Conservation (phyloP, 2,888 invertebrate genomes). For the Petrophora chlorosata region DNA sequence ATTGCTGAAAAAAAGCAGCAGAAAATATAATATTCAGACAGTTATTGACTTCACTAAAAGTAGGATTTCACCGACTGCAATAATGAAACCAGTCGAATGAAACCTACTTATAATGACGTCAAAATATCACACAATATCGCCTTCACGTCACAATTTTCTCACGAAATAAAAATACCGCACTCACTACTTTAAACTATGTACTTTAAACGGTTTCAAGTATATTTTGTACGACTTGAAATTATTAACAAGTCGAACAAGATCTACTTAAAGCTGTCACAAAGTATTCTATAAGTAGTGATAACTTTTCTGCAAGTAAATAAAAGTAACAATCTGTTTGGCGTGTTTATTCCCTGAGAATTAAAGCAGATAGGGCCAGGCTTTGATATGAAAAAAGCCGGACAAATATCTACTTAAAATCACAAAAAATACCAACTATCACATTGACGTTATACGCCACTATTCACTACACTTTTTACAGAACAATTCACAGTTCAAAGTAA, state of each 20-base stretch:
- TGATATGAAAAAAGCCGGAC: slow-evolving; percentile 34
- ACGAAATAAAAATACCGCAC: too few species aligned
- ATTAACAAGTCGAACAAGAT: slow-evolving; percentile 42
- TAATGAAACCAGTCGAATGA: slow-evolving; percentile 27
- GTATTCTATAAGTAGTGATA: too few species aligned
- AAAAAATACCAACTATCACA: slow-evolving; percentile 8
- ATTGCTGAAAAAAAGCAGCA: not conserved
- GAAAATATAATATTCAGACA: too few species aligned
- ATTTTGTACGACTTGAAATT: slow-evolving; percentile 37
- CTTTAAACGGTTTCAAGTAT: slow-evolving; percentile 31
- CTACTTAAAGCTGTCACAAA: slow-evolving; percentile 38
- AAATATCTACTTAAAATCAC: slow-evolving; percentile 46
- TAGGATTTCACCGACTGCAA: slow-evolving; percentile 30
- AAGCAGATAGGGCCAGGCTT: slow-evolving; percentile 33
- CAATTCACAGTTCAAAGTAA: too few species aligned
- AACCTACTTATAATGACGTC: slow-evolving; percentile 39
- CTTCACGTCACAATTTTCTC: too few species aligned
- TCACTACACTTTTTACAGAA: too few species aligned
- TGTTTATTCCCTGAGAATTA: slow-evolving; percentile 16
- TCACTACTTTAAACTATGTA: too few species aligned
- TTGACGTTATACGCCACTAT: too few species aligned
- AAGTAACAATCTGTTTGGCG: not conserved
- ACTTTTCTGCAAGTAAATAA: too few species aligned
- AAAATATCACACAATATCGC: too few species aligned
- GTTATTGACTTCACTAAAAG: slow-evolving; percentile 28